Evolutionary conservation across 1,140 invertebrate species (phyloP).

Genomic region (Thaumatotibia leucotreta): DNA sequence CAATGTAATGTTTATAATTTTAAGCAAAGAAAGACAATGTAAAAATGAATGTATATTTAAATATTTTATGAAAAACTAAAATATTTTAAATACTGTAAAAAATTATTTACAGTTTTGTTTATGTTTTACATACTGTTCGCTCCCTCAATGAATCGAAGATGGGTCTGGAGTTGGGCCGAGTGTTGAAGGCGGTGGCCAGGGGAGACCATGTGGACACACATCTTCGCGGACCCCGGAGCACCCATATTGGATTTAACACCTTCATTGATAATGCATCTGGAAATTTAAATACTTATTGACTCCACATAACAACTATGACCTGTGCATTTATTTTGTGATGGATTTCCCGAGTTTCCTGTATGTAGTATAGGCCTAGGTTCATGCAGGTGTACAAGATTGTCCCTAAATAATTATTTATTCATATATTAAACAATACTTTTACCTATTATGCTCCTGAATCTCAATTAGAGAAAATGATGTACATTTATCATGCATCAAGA

Average conservation of each 20-base stretch:
- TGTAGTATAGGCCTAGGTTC: too few relatives aligned
- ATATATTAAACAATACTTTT: too few relatives aligned
- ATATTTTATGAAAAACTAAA: too few relatives aligned
- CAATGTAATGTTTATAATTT: too few relatives aligned
- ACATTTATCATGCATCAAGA: not conserved
- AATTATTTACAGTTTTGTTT: conserved; percentile 7
- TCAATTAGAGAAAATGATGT: too few relatives aligned
- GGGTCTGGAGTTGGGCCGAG: conserved; percentile 77
- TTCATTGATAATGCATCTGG: conserved; percentile 35
- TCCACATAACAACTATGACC: too few relatives aligned
- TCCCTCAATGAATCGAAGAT: conserved; percentile 77
- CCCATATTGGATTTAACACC: conserved; percentile 41
- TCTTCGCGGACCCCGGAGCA: conserved; percentile 21
- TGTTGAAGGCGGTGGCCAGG: conserved; percentile 84
- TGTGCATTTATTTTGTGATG: not conserved
- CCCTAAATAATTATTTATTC: too few relatives aligned
- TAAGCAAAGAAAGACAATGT: too few relatives aligned
- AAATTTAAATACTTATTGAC: not conserved
- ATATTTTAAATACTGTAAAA: too few relatives aligned
- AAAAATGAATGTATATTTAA: too few relatives aligned
- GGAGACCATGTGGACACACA: conserved; percentile 80
- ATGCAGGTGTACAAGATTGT: too few relatives aligned
- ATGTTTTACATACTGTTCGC: conserved; percentile 73
- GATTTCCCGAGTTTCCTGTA: not conserved
- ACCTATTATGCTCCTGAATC: too few relatives aligned